Evolutionary conservation across 2,113 vertebrate genomes (phyloP).

Genomic region (Megaceryle maxima): DNA sequence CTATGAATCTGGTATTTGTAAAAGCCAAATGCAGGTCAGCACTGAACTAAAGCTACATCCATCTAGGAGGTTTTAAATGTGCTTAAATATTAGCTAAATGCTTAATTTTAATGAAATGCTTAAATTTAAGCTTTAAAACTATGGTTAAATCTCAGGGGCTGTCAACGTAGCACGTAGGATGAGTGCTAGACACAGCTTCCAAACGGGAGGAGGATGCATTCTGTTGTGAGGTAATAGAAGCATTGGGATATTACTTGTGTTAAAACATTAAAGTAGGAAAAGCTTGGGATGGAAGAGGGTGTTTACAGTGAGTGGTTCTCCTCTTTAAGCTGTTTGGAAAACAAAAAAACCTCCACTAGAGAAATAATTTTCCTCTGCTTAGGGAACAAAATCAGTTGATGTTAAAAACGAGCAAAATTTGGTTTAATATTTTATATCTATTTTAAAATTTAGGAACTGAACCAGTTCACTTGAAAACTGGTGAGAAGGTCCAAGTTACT

Average conservation of each 20-base stretch:
- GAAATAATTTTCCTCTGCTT: background rate
- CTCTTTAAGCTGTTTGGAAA: background rate
- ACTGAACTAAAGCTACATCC: background rate
- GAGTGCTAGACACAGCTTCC: background rate
- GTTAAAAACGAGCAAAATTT: background rate
- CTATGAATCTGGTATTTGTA: background rate
- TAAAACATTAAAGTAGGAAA: background rate
- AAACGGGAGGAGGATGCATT: background rate
- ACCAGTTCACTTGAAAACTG: constrained; percentile 74
- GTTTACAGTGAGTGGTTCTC: background rate
- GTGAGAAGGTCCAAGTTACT: constrained; percentile 77
- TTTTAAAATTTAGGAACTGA: constrained; percentile 72
- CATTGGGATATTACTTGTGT: background rate
- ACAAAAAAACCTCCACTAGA: background rate
- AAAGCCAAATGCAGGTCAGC: background rate
- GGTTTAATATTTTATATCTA: background rate
- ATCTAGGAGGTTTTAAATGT: background rate
- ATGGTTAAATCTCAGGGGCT: background rate
- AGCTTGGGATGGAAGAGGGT: background rate
- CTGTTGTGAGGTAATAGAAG: background rate
- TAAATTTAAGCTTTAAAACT: background rate
- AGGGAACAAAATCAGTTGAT: background rate
- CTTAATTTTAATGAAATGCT: too few species aligned
- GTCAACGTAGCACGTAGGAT: background rate
- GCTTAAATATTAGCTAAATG: too few species aligned